These are phyloP conservation scores for Morelia viridis DNA, from an alignment of 2,797 vertebrate species.

Conservation along the genomic window DNA sequence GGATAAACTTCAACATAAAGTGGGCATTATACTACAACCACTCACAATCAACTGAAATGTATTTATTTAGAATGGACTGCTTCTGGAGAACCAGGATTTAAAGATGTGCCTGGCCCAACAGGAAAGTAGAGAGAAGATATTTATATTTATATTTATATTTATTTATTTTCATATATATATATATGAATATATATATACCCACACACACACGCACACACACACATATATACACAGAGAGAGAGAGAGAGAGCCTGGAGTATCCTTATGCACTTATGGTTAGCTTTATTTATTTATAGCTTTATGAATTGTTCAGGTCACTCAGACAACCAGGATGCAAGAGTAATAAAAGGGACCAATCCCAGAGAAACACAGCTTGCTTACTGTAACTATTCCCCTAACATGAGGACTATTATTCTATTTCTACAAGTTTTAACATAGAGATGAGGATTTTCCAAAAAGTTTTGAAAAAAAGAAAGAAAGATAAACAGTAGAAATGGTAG, in stretches of 20 bases:
- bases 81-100: background rate
- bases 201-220: too few species aligned
- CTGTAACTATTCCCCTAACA: too few species aligned
- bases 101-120: background rate
- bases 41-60: background rate
- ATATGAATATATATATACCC: too few species aligned
- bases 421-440: background rate
- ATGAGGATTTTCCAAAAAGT: background rate
- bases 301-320: too few species aligned
- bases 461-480: too few species aligned
- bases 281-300: background rate
- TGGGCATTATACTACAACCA: slow-evolving; percentile 2
- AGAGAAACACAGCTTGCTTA: too few species aligned
- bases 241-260: too few species aligned
- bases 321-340: background rate
- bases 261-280: background rate
- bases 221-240: too few species aligned
- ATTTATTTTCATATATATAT: too few species aligned
- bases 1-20: background rate
- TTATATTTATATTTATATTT: too few species aligned
- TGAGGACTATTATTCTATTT: background rate
- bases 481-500: too few species aligned
- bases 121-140: background rate
- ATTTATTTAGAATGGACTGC: background rate
- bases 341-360: too few species aligned